Conservation (phyloP, 2,797 vertebrate genomes). For the Labeo calbasu region DNA sequence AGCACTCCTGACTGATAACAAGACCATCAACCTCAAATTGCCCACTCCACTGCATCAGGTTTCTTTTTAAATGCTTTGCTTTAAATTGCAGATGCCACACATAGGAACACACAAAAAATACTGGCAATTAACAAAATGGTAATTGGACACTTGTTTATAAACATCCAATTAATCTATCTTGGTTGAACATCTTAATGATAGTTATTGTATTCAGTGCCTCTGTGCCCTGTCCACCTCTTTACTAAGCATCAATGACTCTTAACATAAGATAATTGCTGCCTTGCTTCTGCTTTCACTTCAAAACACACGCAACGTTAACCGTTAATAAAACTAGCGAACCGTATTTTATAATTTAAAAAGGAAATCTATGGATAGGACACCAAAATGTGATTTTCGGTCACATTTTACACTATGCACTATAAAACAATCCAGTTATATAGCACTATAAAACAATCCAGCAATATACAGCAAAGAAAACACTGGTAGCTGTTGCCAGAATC, state of each 20-base stretch:
- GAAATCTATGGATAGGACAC: background rate
- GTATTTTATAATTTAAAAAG: background rate
- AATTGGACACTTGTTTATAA: constrained; percentile 28
- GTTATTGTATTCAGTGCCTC: constrained; percentile 17
- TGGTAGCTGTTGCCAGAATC: background rate
- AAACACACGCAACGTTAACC: background rate
- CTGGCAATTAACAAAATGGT: background rate
- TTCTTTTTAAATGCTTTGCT: constrained; percentile 29
- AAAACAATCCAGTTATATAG: background rate
- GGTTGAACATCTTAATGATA: constrained; percentile 42
- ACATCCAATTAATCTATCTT: constrained; percentile 36
- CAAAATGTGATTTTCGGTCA: background rate
- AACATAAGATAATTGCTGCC: constrained; percentile 11
- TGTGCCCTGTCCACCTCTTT: constrained; percentile 21
- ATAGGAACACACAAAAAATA: background rate
- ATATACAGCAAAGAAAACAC: background rate
- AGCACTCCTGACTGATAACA: constrained; percentile 22
- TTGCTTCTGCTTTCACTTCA: background rate
- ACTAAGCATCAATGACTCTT: constrained; percentile 28
- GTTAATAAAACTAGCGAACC: background rate
- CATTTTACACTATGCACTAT: background rate
- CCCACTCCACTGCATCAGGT: constrained; percentile 27
- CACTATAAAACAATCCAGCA: background rate
- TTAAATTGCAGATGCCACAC: background rate
- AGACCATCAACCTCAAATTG: constrained; percentile 30